Evolutionary conservation across 2,888 invertebrate genomes (phyloP).

Genomic region (Cheilosia variabilis): DNA sequence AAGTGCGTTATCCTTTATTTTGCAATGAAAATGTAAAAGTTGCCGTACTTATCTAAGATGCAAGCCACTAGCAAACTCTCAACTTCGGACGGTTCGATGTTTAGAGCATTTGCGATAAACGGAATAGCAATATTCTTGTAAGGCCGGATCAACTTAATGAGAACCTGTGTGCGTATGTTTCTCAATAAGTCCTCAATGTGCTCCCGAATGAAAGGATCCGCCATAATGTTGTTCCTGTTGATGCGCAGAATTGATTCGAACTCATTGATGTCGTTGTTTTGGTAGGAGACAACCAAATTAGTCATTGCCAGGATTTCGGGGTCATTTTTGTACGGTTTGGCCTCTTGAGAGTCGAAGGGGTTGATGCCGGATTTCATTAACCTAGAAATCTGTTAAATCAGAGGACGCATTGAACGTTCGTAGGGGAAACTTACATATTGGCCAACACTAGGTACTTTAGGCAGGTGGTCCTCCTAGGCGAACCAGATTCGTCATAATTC

Average conservation of each 20-base stretch:
- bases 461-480: constrained; percentile 97
- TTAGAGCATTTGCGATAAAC: constrained; percentile 97
- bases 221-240: constrained; percentile 98
- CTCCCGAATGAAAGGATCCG: constrained; percentile 99
- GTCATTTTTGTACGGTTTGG: constrained; percentile 99
- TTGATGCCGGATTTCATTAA: constrained; percentile 99
- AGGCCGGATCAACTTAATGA: constrained; percentile 98
- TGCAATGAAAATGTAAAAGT: not conserved
- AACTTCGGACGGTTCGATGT: constrained; percentile 97
- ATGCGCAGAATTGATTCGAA: constrained; percentile 98
- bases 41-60: constrained; percentile 95
- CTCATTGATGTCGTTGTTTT: constrained; percentile 99
- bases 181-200: constrained; percentile 98
- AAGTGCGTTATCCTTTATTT: not conserved
- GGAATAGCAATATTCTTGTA: constrained; percentile 99
- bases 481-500: constrained; percentile 99
- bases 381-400: constrained; percentile 84
- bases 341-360: constrained; percentile 99
- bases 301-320: constrained; percentile 99
- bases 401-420: no score
- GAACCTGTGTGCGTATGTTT: constrained; percentile 98
- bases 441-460: constrained; percentile 98
- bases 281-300: constrained; percentile 97
- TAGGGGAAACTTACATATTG: constrained; percentile 92
- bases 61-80: constrained; percentile 98